Evolutionary conservation across 1,140 invertebrate species (phyloP).

Genomic region (Eurytemora carolleeae): DNA sequence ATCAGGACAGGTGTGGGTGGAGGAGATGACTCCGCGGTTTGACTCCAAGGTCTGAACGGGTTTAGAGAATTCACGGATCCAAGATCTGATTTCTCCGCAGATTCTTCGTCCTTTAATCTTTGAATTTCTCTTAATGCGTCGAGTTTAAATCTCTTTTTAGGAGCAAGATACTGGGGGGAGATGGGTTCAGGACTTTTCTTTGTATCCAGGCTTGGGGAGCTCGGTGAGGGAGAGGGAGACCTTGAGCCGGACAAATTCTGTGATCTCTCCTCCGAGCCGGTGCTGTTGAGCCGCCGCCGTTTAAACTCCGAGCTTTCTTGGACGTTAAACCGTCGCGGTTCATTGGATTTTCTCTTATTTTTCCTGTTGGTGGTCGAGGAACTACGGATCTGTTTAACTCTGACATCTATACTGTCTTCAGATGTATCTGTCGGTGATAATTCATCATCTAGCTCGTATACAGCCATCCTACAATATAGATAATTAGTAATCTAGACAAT

Average conservation of each 20-base stretch:
- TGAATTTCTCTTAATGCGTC: neutral
- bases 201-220: too few relatives aligned
- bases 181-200: neutral
- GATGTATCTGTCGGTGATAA: too few relatives aligned
- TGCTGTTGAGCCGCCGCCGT: neutral
- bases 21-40: neutral
- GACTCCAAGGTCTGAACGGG: neutral
- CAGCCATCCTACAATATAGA: too few relatives aligned
- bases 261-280: constrained; percentile 3
- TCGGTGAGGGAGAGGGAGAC: neutral
- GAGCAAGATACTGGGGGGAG: neutral
- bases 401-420: too few relatives aligned
- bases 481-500: too few relatives aligned
- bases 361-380: too few relatives aligned
- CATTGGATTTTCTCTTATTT: constrained; percentile 8
- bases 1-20: neutral
- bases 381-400: too few relatives aligned
- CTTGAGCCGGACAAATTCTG: neutral
- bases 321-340: neutral
- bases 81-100: neutral
- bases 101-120: neutral
- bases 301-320: neutral
- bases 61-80: neutral
- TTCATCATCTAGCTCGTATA: too few relatives aligned
- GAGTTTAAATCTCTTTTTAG: neutral